Percentiles rank a stretch among this genome's conserved stretches.
These are phyloP conservation scores for Pseudochirops cupreus DNA, from an alignment of 2,797 vertebrate genomes.

Conservation along the genomic window DNA sequence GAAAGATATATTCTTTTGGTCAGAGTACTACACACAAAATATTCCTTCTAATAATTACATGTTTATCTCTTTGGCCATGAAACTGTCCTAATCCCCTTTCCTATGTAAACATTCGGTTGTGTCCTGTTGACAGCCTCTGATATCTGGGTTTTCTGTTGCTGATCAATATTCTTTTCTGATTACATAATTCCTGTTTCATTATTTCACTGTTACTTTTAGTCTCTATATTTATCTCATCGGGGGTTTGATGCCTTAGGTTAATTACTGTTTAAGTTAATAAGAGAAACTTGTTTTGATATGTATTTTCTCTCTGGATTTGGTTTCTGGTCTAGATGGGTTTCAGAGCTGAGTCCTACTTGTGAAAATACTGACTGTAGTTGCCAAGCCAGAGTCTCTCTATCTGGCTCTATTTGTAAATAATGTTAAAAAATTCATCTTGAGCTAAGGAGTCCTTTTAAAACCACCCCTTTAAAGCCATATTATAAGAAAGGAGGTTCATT, in stretches of 20 bases:
- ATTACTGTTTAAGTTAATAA: constrained; percentile 8
- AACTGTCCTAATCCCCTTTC: background rate
- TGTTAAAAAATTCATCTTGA: constrained; percentile 34
- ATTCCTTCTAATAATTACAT: background rate
- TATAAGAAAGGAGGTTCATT: constrained; percentile 23
- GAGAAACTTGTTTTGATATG: background rate
- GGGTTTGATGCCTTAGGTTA: constrained; percentile 17
- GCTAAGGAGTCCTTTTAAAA: background rate
- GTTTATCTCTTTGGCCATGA: fast-evolving
- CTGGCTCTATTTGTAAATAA: constrained; percentile 7
- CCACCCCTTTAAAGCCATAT: constrained; percentile 9
- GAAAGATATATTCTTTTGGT: background rate
- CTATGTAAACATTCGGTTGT: background rate
- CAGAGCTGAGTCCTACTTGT: constrained; percentile 2
- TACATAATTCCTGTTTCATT: background rate
- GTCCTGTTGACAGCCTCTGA: background rate
- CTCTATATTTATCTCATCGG: background rate
- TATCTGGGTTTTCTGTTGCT: constrained; percentile 20
- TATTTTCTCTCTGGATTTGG: constrained; percentile 2
- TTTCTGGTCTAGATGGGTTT: constrained; percentile 28
- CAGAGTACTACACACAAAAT: background rate
- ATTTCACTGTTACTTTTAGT: background rate
- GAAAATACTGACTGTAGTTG: background rate
- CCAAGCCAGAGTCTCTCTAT: constrained; percentile 12
- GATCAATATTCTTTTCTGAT: background rate